Evolutionary conservation across 2,888 invertebrate species (phyloP).

Genomic region (Lycaena phlaeas): DNA sequence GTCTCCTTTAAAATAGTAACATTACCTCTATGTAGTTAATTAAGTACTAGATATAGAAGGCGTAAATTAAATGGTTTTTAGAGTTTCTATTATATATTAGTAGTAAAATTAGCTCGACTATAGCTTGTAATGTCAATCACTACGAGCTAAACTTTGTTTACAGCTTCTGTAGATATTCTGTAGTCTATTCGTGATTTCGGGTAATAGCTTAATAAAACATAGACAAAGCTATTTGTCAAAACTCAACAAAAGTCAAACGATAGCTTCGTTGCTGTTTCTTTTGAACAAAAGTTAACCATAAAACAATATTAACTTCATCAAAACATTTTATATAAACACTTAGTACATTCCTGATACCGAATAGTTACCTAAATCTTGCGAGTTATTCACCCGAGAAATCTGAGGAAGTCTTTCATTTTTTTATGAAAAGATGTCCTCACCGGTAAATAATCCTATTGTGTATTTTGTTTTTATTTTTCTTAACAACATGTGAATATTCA

Average conservation of each 20-base stretch:
- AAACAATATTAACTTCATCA: neutral
- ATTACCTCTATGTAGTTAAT: too few species aligned
- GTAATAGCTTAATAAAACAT: too few species aligned
- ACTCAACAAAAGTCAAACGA: slow-evolving; percentile 3
- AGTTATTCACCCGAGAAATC: neutral
- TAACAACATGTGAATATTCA: slow-evolving; percentile 8
- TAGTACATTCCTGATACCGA: neutral
- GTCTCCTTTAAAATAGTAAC: too few species aligned
- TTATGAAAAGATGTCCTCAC: slow-evolving; percentile 41
- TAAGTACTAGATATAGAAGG: too few species aligned
- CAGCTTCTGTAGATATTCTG: too few species aligned
- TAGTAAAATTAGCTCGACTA: too few species aligned
- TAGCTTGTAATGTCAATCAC: too few species aligned
- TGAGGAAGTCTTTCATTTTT: slow-evolving; percentile 1
- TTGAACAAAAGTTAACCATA: neutral
- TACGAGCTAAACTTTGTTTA: too few species aligned
- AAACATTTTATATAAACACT: neutral
- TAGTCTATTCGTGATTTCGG: too few species aligned
- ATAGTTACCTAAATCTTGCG: neutral
- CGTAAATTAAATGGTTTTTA: too few species aligned
- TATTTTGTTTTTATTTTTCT: slow-evolving; percentile 10
- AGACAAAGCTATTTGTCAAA: too few species aligned
- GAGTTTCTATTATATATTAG: too few species aligned
- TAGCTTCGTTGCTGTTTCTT: neutral
- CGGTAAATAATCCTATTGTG: slow-evolving; percentile 31